Evolutionary conservation across 2,888 invertebrate species (phyloP), one percentile per base, ranked within the genome.

Genomic region (Scaptomyza polygonia): DNA sequence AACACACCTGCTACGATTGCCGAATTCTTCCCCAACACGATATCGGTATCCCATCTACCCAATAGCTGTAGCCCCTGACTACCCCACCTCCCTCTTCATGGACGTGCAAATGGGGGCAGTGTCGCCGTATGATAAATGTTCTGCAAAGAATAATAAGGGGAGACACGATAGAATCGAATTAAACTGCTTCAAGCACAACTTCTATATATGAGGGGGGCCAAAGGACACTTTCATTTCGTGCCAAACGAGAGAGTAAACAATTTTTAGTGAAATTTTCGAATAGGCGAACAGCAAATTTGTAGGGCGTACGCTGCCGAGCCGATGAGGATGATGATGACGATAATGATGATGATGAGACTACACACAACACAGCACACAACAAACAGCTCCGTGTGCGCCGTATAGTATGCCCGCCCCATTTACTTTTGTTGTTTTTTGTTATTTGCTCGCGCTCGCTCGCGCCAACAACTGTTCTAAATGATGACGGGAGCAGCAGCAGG

Each of bases 191-290:
- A n/a, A n/a, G n/a, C 6, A 0, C 34, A 14, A 7, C 3, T 36
- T 49, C 36, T 49, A 18, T 44, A 40, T n/a, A 42, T 11, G 49
- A 25, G 34, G 49, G 53, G 70, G 79, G 76, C 79, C 80, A 73
- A 82, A 88, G 85, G 79, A 76, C 77, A 89, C 90, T 90, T 90
- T 89, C 89, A 88, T 91, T 91, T 88, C 78, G 76, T 84, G 79
- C 79, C 83, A 81, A 79, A 76, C 86, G 90, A 90, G 91, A 91
- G 91, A 91, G 91, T 91, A 90, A 91, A 91, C 91, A 91, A 91
- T 91, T 91, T 91, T 92, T 91, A 92, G 91, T 91, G 91, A 91
- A 91, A 92, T 92, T 91, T 91, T 87, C 84, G 89, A 91, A 90
- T 90, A 91, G 91, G 91, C 89, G 90, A 90, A 81, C 91, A 91